Evolutionary conservation across 2,797 vertebrate species (phyloP), one percentile per base, ranked within the genome.

Genomic region (Crocodylus rhombifer): DNA sequence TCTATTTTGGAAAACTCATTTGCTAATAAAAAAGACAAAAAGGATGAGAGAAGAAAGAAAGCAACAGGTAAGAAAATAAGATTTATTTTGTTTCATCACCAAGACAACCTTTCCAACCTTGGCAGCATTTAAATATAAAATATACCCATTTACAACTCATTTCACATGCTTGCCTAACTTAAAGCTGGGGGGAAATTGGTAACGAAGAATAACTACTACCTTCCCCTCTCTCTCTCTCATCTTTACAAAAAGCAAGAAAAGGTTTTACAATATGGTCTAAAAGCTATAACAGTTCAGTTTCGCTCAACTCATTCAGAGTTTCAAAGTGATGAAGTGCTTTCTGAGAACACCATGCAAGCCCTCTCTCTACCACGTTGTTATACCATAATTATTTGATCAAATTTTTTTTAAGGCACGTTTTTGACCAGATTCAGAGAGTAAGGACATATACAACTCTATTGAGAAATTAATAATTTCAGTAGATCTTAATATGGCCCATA

Each of bases 11-110:
- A 99, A 92, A 98, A 80, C 88, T 83, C 95, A 1, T 96, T 95
- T 6, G 88, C 92, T 51, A 98, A 97, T 77, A 99, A 98, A 94
- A 99, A 99, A 95, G 99, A 99, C 42, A 99, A 98, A 98, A 99
- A 98, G 91, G 99, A 99, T 94, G 98, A 99, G 61, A 98, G 99
- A 93, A 98, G 97, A 95, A 99, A 99, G 92, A 99, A 99, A 93
- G 97, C 98, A 64, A 71, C 98, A 98, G 99, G 99, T 99, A 84
- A 86, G 87, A 5, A 33, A 84, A 82, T 26, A 51, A 23, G 82
- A 87, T 30, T 77, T 91, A 86, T 2, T 20, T 77, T 57, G 64
- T 84, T 78, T 62, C 33, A 28, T 73, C 23, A 42, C 56, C 42
- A 33, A 7, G 20, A 33, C 25, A 21, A 4, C 4, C 79, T 90